Evolutionary conservation across 2,113 vertebrate genomes (phyloP), one percentile per base, ranked within the genome.

Genomic region (Pseudopodoces humilis): DNA sequence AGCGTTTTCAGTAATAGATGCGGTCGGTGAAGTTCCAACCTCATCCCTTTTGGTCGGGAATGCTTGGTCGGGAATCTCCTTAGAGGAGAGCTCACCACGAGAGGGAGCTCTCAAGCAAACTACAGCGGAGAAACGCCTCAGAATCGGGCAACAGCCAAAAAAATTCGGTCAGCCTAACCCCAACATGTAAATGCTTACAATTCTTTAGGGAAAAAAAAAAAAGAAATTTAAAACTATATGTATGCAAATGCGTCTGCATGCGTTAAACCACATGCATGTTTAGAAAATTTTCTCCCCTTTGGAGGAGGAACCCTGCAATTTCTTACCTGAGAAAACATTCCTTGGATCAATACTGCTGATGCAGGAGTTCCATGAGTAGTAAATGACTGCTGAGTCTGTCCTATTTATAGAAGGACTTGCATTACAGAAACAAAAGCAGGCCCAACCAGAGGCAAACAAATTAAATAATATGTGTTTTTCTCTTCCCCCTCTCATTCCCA

Each of bases 51-150:
- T 4, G 14, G 39, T 27, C 3, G 6, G 67, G 43, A 83, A 62
- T 13, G 17, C 30, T 70, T 12, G 37, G 30, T 13, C 35, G 15
- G 35, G 17, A 77, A 68, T 44, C 21, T 31, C 65, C 24, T 35
- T 31, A 6, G n/a, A 27, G 18, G 10, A 17, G 33, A 19, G 15
- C 19, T 53, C n/a, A 39, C 92, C 96, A 94, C 91, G 15, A 94
- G 97, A 94, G 85, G 94, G 96, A 72, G 87, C 89, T 13, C 90
- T 77, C 55, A 43, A 89, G 31, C 27, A 37, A 50, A 7, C 28
- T 44, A 10, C n/a, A 7, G n/a, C 2, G 21, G 31, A 70, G 92
- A 90, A 89, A 15, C 13, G 5, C 3, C 19, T 27, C 60, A 69
- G 52, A 70, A 62, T 15, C 24, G 11, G 58, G 74, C 49, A 72